Conservation (phyloP, 2,797 vertebrate species). For the Thaleichthys pacificus region DNA sequence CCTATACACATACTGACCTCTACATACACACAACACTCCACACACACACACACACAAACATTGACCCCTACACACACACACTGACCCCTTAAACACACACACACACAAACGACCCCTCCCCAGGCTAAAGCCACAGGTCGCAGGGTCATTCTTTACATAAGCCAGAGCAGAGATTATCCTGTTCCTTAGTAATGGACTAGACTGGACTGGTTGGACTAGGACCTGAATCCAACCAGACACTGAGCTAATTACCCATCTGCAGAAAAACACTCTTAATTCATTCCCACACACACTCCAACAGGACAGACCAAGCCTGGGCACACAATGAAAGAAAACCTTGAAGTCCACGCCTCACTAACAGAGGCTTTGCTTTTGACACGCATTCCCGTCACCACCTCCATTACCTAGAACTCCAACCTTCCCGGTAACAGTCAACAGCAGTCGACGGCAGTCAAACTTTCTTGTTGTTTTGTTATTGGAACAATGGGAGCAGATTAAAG, state of each 20-base stretch:
- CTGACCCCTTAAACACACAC: background rate
- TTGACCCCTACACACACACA: background rate
- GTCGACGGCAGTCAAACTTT: constrained; percentile 17
- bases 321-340: background rate
- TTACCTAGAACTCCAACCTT: constrained; percentile 43
- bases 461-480: constrained; percentile 59
- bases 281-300: background rate
- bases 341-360: too few relatives aligned
- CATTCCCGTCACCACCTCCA: background rate
- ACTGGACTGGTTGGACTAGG: too few relatives aligned
- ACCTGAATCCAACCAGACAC: too few relatives aligned
- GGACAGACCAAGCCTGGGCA: background rate
- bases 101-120: background rate
- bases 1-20: too few relatives aligned
- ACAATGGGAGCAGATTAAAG: constrained; percentile 48
- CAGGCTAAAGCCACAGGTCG: too few relatives aligned
- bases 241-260: too few relatives aligned
- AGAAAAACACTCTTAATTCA: too few relatives aligned
- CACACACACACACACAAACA: too few relatives aligned
- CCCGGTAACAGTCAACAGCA: constrained; percentile 48
- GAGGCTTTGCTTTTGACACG: background rate
- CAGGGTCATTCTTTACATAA: too few relatives aligned
- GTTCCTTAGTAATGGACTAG: too few relatives aligned
- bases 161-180: too few relatives aligned
- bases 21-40: background rate